A percentile compares a stretch with the other conserved stretches of the same genome.
Conservation (phyloP, 1,140 invertebrate genomes). For the Trichonephila clavipes region DNA sequence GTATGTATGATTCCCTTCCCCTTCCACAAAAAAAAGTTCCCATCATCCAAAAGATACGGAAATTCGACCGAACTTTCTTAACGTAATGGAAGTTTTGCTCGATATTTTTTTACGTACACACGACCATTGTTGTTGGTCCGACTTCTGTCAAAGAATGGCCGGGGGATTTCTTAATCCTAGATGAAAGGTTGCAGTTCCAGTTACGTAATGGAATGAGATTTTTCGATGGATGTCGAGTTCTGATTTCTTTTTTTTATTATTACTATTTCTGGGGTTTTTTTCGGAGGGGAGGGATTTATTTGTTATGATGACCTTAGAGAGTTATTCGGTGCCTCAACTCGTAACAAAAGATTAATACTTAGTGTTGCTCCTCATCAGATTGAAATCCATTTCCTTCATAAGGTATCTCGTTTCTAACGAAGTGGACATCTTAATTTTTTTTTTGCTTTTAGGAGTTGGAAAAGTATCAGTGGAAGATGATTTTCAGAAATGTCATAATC, state of each 20-base stretch:
- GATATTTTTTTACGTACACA: slow-evolving; percentile 38
- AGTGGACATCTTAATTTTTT: not conserved
- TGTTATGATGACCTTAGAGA: slow-evolving; percentile 36
- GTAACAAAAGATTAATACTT: not conserved
- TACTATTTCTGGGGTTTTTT: not conserved
- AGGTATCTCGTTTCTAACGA: not conserved
- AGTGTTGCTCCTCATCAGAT: not conserved
- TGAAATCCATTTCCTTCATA: slow-evolving; percentile 1
- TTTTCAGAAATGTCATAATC: not conserved
- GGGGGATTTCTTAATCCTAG: slow-evolving; percentile 70
- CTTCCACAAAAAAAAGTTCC: not conserved
- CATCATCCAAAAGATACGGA: slow-evolving; percentile 45
- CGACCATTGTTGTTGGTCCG: not conserved
- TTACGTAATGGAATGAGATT: slow-evolving; percentile 73
- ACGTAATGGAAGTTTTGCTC: slow-evolving; percentile 64
- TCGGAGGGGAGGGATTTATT: slow-evolving; percentile 32
- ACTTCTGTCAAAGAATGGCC: slow-evolving; percentile 28
- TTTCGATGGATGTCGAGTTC: slow-evolving; percentile 45
- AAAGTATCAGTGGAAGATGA: not conserved
- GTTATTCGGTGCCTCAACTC: slow-evolving; percentile 7
- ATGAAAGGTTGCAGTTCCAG: slow-evolving; percentile 74
- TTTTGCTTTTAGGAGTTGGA: not conserved
- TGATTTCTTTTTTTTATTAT: not conserved
- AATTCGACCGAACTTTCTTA: slow-evolving; percentile 71
- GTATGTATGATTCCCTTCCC: not conserved